Evolutionary conservation across 2,888 invertebrate genomes (phyloP), one percentile per base, ranked within the genome.

Genomic region (Scaptodrosophila latifasciaeformis): DNA sequence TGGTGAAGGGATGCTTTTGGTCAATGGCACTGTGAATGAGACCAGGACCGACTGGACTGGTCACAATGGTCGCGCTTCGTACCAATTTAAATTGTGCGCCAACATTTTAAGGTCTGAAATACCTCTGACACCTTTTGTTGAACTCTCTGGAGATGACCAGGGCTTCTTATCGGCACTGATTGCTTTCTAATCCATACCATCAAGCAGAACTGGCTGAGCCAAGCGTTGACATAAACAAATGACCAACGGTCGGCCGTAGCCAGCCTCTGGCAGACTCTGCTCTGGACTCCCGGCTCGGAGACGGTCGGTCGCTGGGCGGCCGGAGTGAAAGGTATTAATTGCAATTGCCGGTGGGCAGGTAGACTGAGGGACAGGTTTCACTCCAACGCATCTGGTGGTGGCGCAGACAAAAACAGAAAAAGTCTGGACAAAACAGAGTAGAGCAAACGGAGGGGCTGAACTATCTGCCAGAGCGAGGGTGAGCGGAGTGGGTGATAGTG

Each of bases 101-200:
- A 52, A 54, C 55, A 6, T 27, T 31, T 21, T 12, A 45, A 44
- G 35, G 44, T 40, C 65, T 65, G 61, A 37, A 18, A 34, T 18
- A 37, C 12, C 12, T 18, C 27, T 30, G 18, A 39, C 44, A 30
- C 46, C 19, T 27, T 27, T 18, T 53, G 56, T 56, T 49, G 24
- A 49, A 45, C 40, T 64, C 63, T 59, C 64, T 29, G 31, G 64
- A 52, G 59, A 63, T 48, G 43, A 35, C 67, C 59, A 49, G 59
- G 62, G 63, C 65, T 74, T 62, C 76, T 81, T 77, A 81, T 77
- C 75, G 65, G 67, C 75, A 71, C 81, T 79, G 70, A 81, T 77
- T 77, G 71, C 81, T 77, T 77, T 77, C 81, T 79, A 81, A 81
- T 77, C 71, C 76, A 67, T 65, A 72, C 65, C 74, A 76, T 80